Percentiles rank a stretch among this genome's conserved stretches.
phyloP scores from a whole-genome alignment of 2,888 invertebrate genomes.

The Macrophya alboannulata region DNA sequence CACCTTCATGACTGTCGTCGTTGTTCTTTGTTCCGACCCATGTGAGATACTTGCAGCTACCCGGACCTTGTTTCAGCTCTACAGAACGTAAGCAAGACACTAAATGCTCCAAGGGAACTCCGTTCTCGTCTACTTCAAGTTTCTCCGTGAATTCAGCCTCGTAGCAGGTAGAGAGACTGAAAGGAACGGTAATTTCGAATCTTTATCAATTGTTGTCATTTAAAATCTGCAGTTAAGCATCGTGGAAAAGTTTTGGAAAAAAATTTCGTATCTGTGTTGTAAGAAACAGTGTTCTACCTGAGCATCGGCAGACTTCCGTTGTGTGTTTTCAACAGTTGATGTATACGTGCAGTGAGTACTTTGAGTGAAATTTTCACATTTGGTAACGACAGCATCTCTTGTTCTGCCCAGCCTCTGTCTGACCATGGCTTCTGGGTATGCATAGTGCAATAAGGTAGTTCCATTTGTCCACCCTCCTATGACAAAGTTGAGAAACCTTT shows the following conservation, averaged over 20 bases:
- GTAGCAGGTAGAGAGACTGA: conserved; percentile 91
- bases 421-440: conserved; percentile 84
- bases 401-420: conserved; percentile 88
- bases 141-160: conserved; percentile 86
- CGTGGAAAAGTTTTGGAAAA: not conserved
- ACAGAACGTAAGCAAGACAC: conserved; percentile 92
- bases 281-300: conserved; percentile 82
- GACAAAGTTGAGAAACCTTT: conserved; percentile 54
- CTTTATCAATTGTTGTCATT: conserved; percentile 21
- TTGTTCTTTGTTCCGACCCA: conserved; percentile 75
- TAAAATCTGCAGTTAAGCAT: not conserved
- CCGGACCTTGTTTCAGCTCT: conserved; percentile 81
- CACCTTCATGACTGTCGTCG: conserved; percentile 76
- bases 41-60: conserved; percentile 83
- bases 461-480: conserved; percentile 80
- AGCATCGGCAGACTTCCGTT: conserved; percentile 90
- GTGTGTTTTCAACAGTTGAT: conserved; percentile 87
- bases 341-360: conserved; percentile 85
- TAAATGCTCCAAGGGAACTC: conserved; percentile 95
- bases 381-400: conserved; percentile 85
- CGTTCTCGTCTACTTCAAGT: conserved; percentile 84
- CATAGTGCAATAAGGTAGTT: conserved; percentile 85
- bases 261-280: conserved; percentile 10
- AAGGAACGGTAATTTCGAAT: conserved; percentile 63
- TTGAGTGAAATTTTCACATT: conserved; percentile 84